Percentiles rank a stretch among this genome's conserved stretches.
These are phyloP conservation scores for Metopia argyrocephala DNA, from an alignment of 2,888 invertebrate species.

Conservation along the genomic window DNA sequence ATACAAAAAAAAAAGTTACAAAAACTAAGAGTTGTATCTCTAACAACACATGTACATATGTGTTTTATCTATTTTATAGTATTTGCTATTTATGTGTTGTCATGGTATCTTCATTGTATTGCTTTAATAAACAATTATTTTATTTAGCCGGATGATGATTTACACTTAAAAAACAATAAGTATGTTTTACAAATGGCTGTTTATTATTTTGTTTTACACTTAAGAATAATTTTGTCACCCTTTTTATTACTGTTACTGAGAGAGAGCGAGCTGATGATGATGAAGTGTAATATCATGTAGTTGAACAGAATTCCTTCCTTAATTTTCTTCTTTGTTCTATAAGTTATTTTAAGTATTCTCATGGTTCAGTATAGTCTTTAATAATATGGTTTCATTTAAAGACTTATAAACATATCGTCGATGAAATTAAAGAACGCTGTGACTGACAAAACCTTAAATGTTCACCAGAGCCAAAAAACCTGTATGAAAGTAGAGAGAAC, in stretches of 20 bases:
- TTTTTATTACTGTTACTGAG: background rate
- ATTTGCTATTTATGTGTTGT: background rate
- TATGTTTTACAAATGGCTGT: background rate
- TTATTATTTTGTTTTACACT: background rate
- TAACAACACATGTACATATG: background rate
- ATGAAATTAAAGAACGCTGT: too few species aligned
- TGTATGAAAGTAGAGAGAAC: too few species aligned
- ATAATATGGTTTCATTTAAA: too few species aligned
- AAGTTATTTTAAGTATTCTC: background rate
- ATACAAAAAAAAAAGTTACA: background rate
- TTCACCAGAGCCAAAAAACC: too few species aligned
- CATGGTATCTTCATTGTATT: too few species aligned
- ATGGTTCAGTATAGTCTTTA: too few species aligned
- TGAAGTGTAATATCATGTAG: slow-evolving; percentile 22
- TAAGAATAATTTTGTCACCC: too few species aligned
- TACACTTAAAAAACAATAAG: background rate
- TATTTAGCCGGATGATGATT: background rate
- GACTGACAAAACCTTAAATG: too few species aligned
- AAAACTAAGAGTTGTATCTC: background rate
- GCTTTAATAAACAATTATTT: slow-evolving; percentile 11
- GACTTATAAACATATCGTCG: too few species aligned
- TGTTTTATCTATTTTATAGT: background rate
- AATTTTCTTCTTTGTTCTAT: background rate
- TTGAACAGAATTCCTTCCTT: too few species aligned
- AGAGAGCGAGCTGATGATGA: background rate